phyloP scores from a whole-genome alignment of 2,888 invertebrate species.

The Melanophora roralis region DNA sequence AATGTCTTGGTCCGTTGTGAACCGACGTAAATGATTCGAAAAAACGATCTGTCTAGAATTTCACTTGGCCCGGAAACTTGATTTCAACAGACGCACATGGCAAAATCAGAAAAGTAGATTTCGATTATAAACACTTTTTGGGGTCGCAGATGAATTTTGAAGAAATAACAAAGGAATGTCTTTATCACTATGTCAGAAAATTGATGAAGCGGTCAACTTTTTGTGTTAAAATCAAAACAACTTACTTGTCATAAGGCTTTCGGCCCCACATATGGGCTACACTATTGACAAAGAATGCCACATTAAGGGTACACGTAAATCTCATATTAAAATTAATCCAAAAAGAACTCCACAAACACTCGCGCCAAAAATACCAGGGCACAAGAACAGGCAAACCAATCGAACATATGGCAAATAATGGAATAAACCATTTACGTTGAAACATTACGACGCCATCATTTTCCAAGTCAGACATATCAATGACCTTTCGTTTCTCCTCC shows the following conservation, averaged over 20 bases:
- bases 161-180: too few species aligned
- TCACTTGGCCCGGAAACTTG: too few species aligned
- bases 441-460: conserved; percentile 86
- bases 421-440: conserved; percentile 86
- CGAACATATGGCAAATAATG: conserved; percentile 84
- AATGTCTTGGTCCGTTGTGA: too few species aligned
- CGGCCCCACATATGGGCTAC: conserved; percentile 96
- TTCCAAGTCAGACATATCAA: conserved; percentile 85
- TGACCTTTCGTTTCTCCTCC: conserved; percentile 82
- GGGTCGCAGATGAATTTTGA: too few species aligned
- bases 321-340: conserved; percentile 90
- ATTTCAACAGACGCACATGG: too few species aligned
- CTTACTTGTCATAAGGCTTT: conserved; percentile 91
- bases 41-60: too few species aligned
- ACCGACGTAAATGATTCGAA: too few species aligned
- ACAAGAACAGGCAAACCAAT: conserved; percentile 84
- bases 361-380: conserved; percentile 91
- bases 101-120: too few species aligned
- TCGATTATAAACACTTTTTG: too few species aligned
- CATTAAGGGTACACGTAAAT: conserved; percentile 90
- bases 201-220: too few species aligned
- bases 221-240: conserved; percentile 39
- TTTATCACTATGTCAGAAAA: too few species aligned
- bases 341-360: conserved; percentile 86
- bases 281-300: conserved; percentile 96